phyloP scores from a whole-genome alignment of 1,140 invertebrate species.

The Achatina immaculata region DNA sequence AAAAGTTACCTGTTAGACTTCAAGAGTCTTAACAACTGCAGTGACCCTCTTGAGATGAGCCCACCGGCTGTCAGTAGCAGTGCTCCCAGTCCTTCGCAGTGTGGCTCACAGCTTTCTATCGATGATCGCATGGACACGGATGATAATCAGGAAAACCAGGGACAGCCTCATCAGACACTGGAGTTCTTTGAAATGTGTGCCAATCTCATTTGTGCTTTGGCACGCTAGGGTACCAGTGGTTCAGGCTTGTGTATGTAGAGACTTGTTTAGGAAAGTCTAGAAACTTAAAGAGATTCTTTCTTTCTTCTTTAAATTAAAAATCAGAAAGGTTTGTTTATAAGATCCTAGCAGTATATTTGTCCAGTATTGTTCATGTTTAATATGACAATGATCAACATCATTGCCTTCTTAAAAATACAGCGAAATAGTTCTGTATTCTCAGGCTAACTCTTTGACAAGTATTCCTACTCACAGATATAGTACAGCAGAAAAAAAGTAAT shows the following conservation, averaged over 20 bases:
- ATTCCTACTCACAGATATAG: too few relatives aligned
- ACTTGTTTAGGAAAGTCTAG: neutral
- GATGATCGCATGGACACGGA: constrained; percentile 69
- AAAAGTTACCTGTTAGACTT: constrained; percentile 98
- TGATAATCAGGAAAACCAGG: constrained; percentile 51
- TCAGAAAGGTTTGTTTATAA: too few relatives aligned
- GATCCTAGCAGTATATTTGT: too few relatives aligned
- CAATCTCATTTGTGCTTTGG: constrained; percentile 95
- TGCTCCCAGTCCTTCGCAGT: neutral
- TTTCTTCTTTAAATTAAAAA: constrained; percentile 1
- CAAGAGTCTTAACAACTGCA: constrained; percentile 81
- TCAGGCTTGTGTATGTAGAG: neutral
- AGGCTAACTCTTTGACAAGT: too few relatives aligned
- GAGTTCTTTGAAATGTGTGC: constrained; percentile 99
- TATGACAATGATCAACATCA: too few relatives aligned
- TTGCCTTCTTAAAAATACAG: too few relatives aligned
- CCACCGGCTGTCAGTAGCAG: too few relatives aligned
- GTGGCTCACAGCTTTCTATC: constrained; percentile 47
- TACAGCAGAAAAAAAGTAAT: too few relatives aligned
- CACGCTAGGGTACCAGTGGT: constrained; percentile 77
- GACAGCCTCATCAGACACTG: constrained; percentile 89
- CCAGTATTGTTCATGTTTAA: too few relatives aligned
- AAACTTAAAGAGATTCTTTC: neutral
- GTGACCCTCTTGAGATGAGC: constrained; percentile 29
- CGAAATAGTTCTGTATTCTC: too few relatives aligned